phyloP scores from a whole-genome alignment of 2,888 invertebrate genomes.

The Priapulus caudatus region DNA sequence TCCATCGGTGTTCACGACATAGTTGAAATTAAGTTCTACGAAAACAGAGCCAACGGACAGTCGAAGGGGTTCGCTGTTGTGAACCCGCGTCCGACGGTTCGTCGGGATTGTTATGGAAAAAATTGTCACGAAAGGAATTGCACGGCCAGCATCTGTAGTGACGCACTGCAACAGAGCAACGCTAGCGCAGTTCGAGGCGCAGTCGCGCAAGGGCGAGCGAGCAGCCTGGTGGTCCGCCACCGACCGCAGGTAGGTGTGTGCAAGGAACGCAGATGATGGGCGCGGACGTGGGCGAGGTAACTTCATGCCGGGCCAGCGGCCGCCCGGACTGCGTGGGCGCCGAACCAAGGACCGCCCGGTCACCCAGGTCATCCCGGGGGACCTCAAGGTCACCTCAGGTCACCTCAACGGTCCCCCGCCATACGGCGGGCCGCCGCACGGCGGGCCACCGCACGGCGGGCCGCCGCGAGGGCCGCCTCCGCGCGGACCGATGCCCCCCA shows the following conservation, averaged over 20 bases:
- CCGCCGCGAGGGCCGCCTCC: not conserved
- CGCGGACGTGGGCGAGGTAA: too few relatives aligned
- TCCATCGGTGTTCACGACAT: slow-evolving; percentile 82
- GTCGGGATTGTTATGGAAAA: too few relatives aligned
- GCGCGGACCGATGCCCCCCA: slow-evolving; percentile 13
- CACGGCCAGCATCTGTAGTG: slow-evolving; percentile 87
- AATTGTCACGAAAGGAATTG: too few relatives aligned
- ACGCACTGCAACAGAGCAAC: slow-evolving; percentile 89
- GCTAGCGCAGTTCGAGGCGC: slow-evolving; percentile 46
- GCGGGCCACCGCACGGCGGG: slow-evolving; percentile 6
- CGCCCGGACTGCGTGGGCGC: too few relatives aligned
- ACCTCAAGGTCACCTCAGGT: too few relatives aligned
- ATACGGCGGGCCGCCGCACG: slow-evolving; percentile 8
- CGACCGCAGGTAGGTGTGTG: too few relatives aligned
- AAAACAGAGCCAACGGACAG: slow-evolving; percentile 95
- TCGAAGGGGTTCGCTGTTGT: slow-evolving; percentile 97
- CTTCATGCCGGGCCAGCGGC: too few relatives aligned
- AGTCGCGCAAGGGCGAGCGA: slow-evolving; percentile 32
- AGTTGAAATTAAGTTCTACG: slow-evolving; percentile 97
- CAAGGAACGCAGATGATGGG: too few relatives aligned
- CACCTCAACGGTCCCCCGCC: slow-evolving; percentile 13
- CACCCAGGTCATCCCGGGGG: not conserved
- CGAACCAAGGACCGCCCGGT: too few relatives aligned
- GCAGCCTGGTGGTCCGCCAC: too few relatives aligned
- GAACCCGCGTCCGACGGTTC: too few relatives aligned